Conservation (phyloP, 1,140 invertebrate species). For the Arion vulgaris region DNA sequence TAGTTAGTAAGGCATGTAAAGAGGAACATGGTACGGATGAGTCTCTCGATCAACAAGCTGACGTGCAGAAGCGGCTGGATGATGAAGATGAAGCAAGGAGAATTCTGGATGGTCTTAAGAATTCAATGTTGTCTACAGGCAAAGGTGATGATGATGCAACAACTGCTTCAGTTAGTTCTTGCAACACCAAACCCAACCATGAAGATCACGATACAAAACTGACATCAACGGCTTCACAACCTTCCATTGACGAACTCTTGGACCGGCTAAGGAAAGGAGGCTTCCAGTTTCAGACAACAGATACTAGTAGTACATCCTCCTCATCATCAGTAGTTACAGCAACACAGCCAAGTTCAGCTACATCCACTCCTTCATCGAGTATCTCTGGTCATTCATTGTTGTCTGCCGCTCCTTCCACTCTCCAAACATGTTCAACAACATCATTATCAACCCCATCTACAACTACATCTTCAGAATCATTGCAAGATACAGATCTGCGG, state of each 20-base stretch:
- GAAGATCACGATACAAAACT: not conserved
- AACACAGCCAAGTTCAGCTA: constrained; percentile 39
- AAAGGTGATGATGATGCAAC: constrained; percentile 12
- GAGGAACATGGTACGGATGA: not conserved
- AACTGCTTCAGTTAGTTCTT: not conserved
- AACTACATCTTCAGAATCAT: not conserved
- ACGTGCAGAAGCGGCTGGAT: constrained; percentile 36
- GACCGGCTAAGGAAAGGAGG: constrained; percentile 37
- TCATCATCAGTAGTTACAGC: not conserved
- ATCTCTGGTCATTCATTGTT: constrained; percentile 32
- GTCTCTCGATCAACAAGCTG: constrained; percentile 39
- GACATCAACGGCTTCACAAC: not conserved
- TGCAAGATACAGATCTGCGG: not conserved
- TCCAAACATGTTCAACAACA: not conserved
- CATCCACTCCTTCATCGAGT: constrained; percentile 22
- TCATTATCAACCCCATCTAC: constrained; percentile 5
- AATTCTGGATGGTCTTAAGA: constrained; percentile 27
- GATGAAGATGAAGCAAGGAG: constrained; percentile 29
- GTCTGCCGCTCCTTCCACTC: not conserved
- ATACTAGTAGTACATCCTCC: not conserved
- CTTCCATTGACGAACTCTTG: constrained; percentile 30
- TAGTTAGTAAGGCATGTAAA: not conserved
- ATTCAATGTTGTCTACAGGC: not conserved
- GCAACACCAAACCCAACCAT: not conserved
- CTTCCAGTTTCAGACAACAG: constrained; percentile 12